Evolutionary conservation across 2,888 invertebrate species (phyloP), one percentile per base, ranked within the genome.

Genomic region (Dynastes tityus): DNA sequence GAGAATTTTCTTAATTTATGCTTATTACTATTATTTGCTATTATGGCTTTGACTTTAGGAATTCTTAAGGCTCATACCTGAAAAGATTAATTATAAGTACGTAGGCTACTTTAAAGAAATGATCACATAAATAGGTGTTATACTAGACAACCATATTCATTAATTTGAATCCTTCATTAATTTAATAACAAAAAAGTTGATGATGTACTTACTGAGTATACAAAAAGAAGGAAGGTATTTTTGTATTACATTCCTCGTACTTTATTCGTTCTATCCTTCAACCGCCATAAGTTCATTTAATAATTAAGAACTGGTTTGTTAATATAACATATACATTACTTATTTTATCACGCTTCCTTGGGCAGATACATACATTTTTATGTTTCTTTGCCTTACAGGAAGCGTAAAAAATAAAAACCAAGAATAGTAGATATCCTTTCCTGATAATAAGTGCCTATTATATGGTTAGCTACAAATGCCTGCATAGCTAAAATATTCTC

Each of bases 241-340:
- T 68, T 40, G 8, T 67, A 40, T 51, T 49, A 16, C 37, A 11
- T 5, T 51, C 11, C 9, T 68, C 29, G 51, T 29, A 5, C 5
- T 51, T 29, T 29, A 9, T 68, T 29, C 11, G 27, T 27, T 68
- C 51, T 68, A 68, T 51, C 29, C 68, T 51, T 29, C 27, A 3
- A 13, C 68, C 53, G 68, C 49, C 11, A 51, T 51, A 68, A 51
- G 49, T 51, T 68, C 68, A 68, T 68, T 68, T 68, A 68, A 51
- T 68, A 49, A 68, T 68, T 68, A 68, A 68, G 51, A 68, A 68
- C 68, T 49, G 68, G 68, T 68, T 68, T 68, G 68, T 51, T 68
- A 68, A 68, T 68, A 68, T 68, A 68, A 68, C 68, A 68, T 68
- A 68, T 68, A 68, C 68, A 68, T 68, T 68, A 68, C 68, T 49